Conservation (phyloP, 37 sponge, comb jelly and placozoan genomes). For the Spongilla lacustris region DNA sequence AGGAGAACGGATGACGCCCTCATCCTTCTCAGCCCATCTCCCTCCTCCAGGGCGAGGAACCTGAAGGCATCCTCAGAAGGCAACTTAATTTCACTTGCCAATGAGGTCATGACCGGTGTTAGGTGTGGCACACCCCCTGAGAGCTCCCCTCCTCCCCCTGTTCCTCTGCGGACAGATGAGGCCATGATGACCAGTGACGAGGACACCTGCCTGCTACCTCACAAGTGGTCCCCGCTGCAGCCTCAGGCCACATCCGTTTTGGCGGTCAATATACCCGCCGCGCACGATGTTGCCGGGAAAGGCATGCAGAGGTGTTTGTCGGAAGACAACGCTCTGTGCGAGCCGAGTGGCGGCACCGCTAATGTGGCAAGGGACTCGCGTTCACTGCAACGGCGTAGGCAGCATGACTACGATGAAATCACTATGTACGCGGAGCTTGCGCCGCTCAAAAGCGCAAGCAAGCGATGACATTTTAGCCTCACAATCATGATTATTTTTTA, state of each 20-base stretch:
- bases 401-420: background rate
- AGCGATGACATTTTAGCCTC: background rate
- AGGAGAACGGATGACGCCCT: slow-evolving; percentile 55
- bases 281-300: background rate
- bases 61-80: background rate
- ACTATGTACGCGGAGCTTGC: background rate
- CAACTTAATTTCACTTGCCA: background rate
- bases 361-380: background rate
- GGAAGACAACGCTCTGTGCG: background rate
- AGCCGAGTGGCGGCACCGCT: background rate
- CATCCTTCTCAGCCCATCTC: slow-evolving; percentile 27
- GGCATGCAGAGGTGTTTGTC: background rate
- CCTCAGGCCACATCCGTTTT: background rate
- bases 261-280: background rate
- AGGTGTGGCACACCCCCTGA: too few species aligned
- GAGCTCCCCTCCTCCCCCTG: background rate
- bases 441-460: background rate
- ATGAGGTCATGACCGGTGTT: background rate
- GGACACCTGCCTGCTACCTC: background rate
- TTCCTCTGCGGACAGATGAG: background rate
- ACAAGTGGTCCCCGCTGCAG: background rate
- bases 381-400: background rate
- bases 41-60: background rate
- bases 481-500: too few species aligned
- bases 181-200: background rate